Evolutionary conservation across 2,888 invertebrate genomes (phyloP).

Genomic region (Agriopis aurantiaria): DNA sequence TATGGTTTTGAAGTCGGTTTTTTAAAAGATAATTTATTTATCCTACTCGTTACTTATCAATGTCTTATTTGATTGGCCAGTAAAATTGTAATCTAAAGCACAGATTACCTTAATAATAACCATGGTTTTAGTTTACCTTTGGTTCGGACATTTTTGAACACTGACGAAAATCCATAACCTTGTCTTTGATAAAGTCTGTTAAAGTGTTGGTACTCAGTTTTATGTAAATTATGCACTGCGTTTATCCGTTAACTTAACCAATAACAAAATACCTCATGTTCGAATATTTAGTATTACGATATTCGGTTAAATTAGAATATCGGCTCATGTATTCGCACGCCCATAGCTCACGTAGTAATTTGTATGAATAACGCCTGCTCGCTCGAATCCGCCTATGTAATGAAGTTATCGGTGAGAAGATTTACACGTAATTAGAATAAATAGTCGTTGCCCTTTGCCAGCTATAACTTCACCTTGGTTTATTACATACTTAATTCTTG

Average conservation of each 20-base stretch:
- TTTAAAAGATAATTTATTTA: too few species aligned
- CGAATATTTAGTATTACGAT: conserved; percentile 31
- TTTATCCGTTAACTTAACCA: conserved; percentile 31
- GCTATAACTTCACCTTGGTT: neutral
- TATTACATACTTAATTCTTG: neutral
- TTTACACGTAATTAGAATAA: conserved; percentile 29
- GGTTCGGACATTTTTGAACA: too few species aligned
- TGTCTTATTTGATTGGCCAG: too few species aligned
- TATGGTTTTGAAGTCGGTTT: too few species aligned
- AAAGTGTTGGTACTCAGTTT: too few species aligned
- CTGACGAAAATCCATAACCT: too few species aligned
- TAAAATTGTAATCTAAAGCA: too few species aligned
- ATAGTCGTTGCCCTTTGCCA: conserved; percentile 19
- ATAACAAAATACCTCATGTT: conserved; percentile 44
- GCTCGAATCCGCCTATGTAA: conserved; percentile 27
- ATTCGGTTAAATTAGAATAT: conserved; percentile 44
- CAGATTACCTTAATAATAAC: too few species aligned
- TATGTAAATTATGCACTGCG: too few species aligned
- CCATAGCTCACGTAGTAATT: conserved; percentile 38
- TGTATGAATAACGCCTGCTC: conserved; percentile 37
- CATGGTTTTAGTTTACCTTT: too few species aligned
- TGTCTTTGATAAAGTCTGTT: too few species aligned
- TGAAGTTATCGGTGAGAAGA: conserved; percentile 28
- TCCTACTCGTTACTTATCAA: too few species aligned
- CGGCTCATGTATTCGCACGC: conserved; percentile 35